phyloP scores from a whole-genome alignment of 2,888 invertebrate genomes.

The Drosophila buzzatii region DNA sequence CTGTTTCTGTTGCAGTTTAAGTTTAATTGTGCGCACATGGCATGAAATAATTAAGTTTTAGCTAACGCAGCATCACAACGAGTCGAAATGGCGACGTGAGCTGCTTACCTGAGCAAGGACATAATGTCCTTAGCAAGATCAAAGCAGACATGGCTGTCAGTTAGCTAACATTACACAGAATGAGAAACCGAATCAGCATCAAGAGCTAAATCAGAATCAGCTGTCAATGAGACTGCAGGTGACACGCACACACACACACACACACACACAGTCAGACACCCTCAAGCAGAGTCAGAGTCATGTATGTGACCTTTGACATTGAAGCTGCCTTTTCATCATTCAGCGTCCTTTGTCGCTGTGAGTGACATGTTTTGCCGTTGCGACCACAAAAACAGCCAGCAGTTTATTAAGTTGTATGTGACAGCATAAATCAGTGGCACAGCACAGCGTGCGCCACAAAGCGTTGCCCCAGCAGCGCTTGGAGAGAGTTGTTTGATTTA shows the following conservation, averaged over 20 bases:
- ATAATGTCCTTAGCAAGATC: slow-evolving; percentile 36
- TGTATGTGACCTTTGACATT: slow-evolving; percentile 67
- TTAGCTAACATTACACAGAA: slow-evolving; percentile 27
- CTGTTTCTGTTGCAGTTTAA: slow-evolving; percentile 14
- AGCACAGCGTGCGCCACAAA: slow-evolving; percentile 37
- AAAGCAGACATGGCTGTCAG: slow-evolving; percentile 37
- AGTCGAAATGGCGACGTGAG: slow-evolving; percentile 14
- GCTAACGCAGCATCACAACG: neutral
- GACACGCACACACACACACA: neutral
- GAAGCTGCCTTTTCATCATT: slow-evolving; percentile 52
- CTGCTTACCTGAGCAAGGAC: slow-evolving; percentile 19
- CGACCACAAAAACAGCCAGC: slow-evolving; percentile 30
- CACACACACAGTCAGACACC: neutral
- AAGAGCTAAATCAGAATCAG: slow-evolving; percentile 41
- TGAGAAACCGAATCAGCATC: slow-evolving; percentile 18
- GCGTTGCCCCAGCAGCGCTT: slow-evolving; percentile 17
- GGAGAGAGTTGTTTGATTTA: slow-evolving; percentile 44
- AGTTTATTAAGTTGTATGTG: slow-evolving; percentile 65
- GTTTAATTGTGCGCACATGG: slow-evolving; percentile 31
- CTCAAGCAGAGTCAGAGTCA: neutral
- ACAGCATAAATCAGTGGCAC: slow-evolving; percentile 66
- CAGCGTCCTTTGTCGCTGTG: slow-evolving; percentile 35
- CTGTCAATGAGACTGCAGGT: slow-evolving; percentile 40
- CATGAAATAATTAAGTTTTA: slow-evolving; percentile 20
- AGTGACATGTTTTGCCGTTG: slow-evolving; percentile 41